These are phyloP conservation scores for Euplexia lucipara DNA, from an alignment of 2,888 invertebrate species.

Conservation along the genomic window DNA sequence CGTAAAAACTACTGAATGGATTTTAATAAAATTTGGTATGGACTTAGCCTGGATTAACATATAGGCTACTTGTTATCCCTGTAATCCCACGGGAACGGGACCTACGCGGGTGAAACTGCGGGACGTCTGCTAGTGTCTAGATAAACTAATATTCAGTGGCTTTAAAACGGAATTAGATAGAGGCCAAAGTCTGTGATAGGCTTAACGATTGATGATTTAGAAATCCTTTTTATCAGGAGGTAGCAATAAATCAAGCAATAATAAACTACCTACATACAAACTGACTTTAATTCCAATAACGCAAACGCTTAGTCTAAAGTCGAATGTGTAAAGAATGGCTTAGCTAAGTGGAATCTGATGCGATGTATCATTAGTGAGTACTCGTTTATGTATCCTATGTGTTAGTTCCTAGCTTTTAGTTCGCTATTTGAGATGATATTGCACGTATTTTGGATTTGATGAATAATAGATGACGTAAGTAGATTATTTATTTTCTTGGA, in stretches of 20 bases:
- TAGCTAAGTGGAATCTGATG: constrained; percentile 54
- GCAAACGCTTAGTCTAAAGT: constrained; percentile 26
- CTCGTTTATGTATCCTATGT: constrained; percentile 23
- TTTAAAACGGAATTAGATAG: no score
- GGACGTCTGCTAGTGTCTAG: no score
- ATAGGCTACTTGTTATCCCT: no score
- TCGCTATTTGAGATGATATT: constrained; percentile 4
- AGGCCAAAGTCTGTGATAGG: neutral
- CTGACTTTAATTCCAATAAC: constrained; percentile 19
- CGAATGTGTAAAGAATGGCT: constrained; percentile 45
- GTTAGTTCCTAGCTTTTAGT: constrained; percentile 23
- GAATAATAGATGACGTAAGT: no score
- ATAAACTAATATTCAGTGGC: no score
- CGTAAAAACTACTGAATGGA: no score
- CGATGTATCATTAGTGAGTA: constrained; percentile 43
- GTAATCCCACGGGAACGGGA: no score
- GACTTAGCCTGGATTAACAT: no score
- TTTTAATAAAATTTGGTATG: no score
- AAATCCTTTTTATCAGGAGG: neutral
- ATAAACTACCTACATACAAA: constrained; percentile 1
- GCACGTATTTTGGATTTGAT: neutral
- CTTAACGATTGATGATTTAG: neutral
- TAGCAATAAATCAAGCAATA: constrained; percentile 2
- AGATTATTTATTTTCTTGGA: no score
- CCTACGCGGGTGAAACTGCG: no score